These are phyloP conservation scores for Cromileptes altivelis DNA, from an alignment of 2,113 vertebrate species.

Conservation along the genomic window DNA sequence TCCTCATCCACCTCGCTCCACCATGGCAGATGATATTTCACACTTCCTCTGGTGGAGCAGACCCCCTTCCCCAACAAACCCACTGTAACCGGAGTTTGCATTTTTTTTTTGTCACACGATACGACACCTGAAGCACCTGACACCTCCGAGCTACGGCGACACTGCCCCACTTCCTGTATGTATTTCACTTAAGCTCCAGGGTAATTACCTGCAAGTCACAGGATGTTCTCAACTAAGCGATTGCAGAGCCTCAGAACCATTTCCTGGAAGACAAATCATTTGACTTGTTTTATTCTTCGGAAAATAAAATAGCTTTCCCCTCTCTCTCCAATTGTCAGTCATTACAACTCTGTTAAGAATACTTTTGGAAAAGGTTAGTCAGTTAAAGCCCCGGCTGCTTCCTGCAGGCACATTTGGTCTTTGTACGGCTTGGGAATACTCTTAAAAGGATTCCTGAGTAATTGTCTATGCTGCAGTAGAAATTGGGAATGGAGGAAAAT, in stretches of 20 bases:
- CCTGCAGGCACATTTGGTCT: constrained; percentile 56
- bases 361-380: constrained; percentile 61
- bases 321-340: constrained; percentile 42
- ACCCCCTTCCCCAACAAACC: constrained; percentile 16
- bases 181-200: background rate
- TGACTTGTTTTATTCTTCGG: constrained; percentile 27
- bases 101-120: constrained; percentile 40
- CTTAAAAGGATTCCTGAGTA: constrained; percentile 79
- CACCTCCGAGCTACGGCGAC: constrained; percentile 7
- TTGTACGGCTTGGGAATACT: constrained; percentile 60
- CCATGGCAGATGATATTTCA: constrained; percentile 74
- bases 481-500: constrained; percentile 70
- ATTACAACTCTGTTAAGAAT: constrained; percentile 56
- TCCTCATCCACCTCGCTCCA: constrained; percentile 43
- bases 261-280: constrained; percentile 52
- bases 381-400: constrained; percentile 54
- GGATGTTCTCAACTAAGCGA: background rate
- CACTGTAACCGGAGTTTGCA: constrained; percentile 49
- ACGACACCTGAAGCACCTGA: constrained; percentile 48
- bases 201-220: background rate
- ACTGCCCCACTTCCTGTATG: background rate
- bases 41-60: constrained; percentile 53
- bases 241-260: background rate
- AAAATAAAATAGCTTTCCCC: constrained; percentile 49
- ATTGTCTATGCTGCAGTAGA: constrained; percentile 72